Conservation (phyloP, 1,140 invertebrate genomes). For the Odontomachus brunneus region DNA sequence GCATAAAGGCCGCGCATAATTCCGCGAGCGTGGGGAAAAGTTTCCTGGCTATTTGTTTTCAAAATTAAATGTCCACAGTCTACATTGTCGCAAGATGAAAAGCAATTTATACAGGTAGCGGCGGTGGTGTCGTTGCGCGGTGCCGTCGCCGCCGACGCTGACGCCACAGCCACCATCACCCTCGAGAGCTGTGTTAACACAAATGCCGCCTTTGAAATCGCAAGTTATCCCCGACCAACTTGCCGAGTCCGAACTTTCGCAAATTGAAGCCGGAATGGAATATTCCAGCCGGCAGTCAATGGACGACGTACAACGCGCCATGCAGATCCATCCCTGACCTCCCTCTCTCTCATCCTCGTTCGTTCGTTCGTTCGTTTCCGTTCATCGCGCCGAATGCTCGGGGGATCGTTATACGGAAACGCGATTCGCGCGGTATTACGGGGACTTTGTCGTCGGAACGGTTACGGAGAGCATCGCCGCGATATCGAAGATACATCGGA, state of each 20-base stretch:
- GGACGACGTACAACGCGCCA: conserved; percentile 60
- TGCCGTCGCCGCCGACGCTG: too few species aligned
- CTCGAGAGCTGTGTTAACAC: conserved; percentile 57
- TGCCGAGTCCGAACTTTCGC: conserved; percentile 63
- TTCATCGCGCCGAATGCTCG: conserved; percentile 32
- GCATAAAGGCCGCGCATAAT: conserved; percentile 42
- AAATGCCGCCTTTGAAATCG: conserved; percentile 63
- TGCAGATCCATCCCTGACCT: conserved; percentile 17
- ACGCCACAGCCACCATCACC: not conserved
- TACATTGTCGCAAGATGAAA: conserved; percentile 51
- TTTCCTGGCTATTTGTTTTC: conserved; percentile 44
- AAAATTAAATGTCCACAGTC: conserved; percentile 59
- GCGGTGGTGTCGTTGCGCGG: too few species aligned
- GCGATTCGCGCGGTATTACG: conserved; percentile 54
- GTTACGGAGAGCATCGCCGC: conserved; percentile 35
- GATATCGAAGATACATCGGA: conserved; percentile 24
- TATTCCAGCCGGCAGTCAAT: conserved; percentile 65
- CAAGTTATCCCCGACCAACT: conserved; percentile 39
- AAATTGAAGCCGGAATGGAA: conserved; percentile 67
- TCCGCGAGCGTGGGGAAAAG: conserved; percentile 36
- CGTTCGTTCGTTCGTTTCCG: conserved; percentile 22
- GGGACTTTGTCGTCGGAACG: conserved; percentile 24
- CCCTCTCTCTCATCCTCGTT: too few species aligned
- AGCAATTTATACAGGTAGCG: conserved; percentile 39
- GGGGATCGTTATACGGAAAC: conserved; percentile 63